Evolutionary conservation across 2,888 invertebrate species (phyloP), one percentile per base, ranked within the genome.

Genomic region (Dromius quadrimaculatus): DNA sequence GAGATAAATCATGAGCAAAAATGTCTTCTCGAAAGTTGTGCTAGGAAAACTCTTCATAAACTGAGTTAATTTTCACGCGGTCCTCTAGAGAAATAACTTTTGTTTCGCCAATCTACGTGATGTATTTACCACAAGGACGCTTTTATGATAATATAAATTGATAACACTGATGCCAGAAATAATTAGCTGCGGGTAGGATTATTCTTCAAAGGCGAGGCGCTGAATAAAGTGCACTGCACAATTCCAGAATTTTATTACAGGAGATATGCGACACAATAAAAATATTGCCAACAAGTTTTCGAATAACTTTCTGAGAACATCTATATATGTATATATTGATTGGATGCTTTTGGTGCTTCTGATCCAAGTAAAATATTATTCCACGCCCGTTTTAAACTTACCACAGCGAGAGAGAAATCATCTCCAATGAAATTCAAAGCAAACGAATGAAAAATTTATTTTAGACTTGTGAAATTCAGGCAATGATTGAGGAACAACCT

Each of bases 71-170:
- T 70, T 70, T 62, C 70, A 23, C 70, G 22, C 15, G 20, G 62
- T 62, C 43, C 70, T 70, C 70, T 13, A 47, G 70, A 70, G 70
- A 70, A 70, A 70, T 70, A 70, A 70, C 70, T 62, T 70, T 70
- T 70, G 70, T 70, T 70, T 61, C 70, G 62, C 70, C 70, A 70
- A 70, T 70, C 62, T 62, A n/a, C 70, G 47, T 62, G 70, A 68
- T 68, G 59, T 68, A 68, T 68, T 68, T 59, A 68, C 59, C 23
- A 19, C n/a, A 32, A 68, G 59, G 68, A 68, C 68, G 59, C 68
- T 59, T 68, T 68, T 68, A 59, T 59, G 43, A 68, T 68, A 59
- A 68, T 68, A 68, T 68, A 68, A 68, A 68, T 68, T 68, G 68
- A 68, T 68, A 68, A 68, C 57, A 68, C 59, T 68, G 57, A 68